Base-by-base conservation (phyloP, 2,113 vertebrate genomes). In the Dasyprocta punctata region DNA sequence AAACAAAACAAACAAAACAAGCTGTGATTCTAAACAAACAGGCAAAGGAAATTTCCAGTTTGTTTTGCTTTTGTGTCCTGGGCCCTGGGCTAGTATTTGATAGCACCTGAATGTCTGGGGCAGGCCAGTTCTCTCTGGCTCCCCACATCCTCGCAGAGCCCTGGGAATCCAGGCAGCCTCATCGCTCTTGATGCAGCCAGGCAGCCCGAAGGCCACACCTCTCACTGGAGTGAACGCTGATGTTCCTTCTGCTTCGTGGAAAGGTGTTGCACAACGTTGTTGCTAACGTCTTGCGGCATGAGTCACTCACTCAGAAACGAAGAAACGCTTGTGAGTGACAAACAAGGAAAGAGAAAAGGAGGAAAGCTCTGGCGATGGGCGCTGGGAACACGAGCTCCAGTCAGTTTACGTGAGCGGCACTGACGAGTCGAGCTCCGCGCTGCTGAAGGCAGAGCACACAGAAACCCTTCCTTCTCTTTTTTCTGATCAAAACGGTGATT, bases 241-340 rank as follows among this genome's bases (percentile, higher is more conserved):
- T 88, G 80, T 95, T 95, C 75, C 85, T 94, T 83, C 89, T 93
- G 80, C 67, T 98, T 95, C 86, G 41, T 49, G 49, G 96, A 98
- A 98, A 97, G 71, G 82, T 85, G 33, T 98, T 98, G 94, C 95
- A 98, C 97, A 98, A 98, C 0, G 85, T 26, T 30, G 20, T 3
- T 84, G 28, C 38, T 67, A 61, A 95, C 83, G 75, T 91, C 92
- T 75, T 19, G 5, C 1, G 60, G 10, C 85, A 22, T 97, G 87
- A 49, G 65, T 60, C 97, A 98, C 86, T 82, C 97, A 41, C 80
- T 67, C 33, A 78, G 92, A 89, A 88, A 97, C 38, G 88, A 96
- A 94, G 87, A 98, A 96, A 80, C 0, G 0, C 92, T 94, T 84
- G 71, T 95, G 94, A 97, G 81, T 14, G 36, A 77, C 88, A 98